Evolutionary conservation across 37 sponge, comb jelly and placozoan species (phyloP).

Genomic region (Dysidea cf. avara): DNA sequence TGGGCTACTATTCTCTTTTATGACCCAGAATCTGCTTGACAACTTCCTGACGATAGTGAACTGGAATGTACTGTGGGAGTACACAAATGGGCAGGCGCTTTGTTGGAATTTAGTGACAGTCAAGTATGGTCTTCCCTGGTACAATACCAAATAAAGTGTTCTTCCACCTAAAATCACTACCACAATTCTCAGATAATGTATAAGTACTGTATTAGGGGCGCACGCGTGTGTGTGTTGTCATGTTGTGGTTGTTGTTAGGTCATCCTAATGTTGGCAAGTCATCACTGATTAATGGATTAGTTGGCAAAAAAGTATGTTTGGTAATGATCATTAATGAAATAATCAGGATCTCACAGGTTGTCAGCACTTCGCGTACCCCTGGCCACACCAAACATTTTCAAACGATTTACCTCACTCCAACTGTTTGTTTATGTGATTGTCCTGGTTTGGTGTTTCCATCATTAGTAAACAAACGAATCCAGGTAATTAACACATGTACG

Average conservation of each 20-base stretch:
- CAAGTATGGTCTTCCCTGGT: too few relatives aligned
- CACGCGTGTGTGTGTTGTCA: not conserved
- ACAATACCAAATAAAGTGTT: too few relatives aligned
- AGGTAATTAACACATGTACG: slow-evolving; percentile 60
- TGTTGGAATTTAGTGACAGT: too few relatives aligned
- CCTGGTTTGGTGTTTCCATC: slow-evolving; percentile 97
- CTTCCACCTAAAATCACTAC: too few relatives aligned
- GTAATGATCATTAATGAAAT: not conserved
- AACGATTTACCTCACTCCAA: slow-evolving; percentile 87
- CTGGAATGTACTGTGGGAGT: too few relatives aligned
- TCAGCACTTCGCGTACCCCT: slow-evolving; percentile 93
- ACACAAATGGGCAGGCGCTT: too few relatives aligned
- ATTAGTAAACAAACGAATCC: slow-evolving; percentile 84
- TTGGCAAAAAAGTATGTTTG: slow-evolving; percentile 81
- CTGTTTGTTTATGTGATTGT: slow-evolving; percentile 91
- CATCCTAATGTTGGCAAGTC: slow-evolving; percentile 98
- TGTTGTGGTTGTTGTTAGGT: slow-evolving; percentile 40
- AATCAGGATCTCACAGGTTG: slow-evolving; percentile 63
- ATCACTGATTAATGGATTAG: slow-evolving; percentile 89
- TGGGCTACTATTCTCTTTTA: too few relatives aligned
- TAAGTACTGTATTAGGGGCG: not conserved
- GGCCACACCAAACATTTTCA: slow-evolving; percentile 99
- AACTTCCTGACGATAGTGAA: too few relatives aligned
- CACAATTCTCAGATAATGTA: too few relatives aligned
- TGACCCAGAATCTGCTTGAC: too few relatives aligned